Conservation (phyloP, 2,113 vertebrate genomes). For the Sula dactylatra region DNA sequence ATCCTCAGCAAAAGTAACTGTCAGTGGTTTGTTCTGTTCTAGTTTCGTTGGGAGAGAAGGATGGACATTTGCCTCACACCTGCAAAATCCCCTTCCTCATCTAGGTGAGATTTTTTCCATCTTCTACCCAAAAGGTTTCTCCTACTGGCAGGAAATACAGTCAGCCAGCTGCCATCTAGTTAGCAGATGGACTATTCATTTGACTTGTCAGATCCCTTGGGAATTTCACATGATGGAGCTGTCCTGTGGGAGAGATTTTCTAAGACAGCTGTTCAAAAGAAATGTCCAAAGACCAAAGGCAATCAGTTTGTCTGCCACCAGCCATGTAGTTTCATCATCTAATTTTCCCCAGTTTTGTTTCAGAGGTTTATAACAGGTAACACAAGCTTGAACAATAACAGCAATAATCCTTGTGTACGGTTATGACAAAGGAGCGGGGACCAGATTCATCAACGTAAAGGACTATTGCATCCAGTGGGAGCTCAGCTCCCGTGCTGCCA, state of each 20-base stretch:
- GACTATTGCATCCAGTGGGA: background rate
- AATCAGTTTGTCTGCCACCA: background rate
- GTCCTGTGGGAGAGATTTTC: background rate
- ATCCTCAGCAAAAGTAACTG: background rate
- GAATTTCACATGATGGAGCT: background rate
- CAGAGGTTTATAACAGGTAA: background rate
- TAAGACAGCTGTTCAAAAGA: background rate
- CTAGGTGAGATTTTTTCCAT: background rate
- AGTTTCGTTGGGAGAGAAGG: background rate
- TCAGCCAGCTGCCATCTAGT: background rate
- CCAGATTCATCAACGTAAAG: background rate
- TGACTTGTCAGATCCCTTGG: background rate
- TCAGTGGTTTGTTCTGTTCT: background rate
- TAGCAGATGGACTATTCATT: conserved; percentile 9
- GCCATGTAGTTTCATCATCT: background rate
- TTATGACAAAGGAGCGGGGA: background rate
- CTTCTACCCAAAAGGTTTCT: background rate
- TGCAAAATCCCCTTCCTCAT: background rate
- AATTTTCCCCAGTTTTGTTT: background rate
- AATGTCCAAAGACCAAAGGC: background rate
- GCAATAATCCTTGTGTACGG: background rate
- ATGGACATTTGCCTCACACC: background rate
- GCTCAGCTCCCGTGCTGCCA: background rate
- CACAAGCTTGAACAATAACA: background rate
- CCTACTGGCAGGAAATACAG: background rate